A percentile compares a stretch with the other conserved stretches of the same genome.
Conservation (phyloP, 64 coral and sea anemone genomes). For the Exaiptasia diaphana region DNA sequence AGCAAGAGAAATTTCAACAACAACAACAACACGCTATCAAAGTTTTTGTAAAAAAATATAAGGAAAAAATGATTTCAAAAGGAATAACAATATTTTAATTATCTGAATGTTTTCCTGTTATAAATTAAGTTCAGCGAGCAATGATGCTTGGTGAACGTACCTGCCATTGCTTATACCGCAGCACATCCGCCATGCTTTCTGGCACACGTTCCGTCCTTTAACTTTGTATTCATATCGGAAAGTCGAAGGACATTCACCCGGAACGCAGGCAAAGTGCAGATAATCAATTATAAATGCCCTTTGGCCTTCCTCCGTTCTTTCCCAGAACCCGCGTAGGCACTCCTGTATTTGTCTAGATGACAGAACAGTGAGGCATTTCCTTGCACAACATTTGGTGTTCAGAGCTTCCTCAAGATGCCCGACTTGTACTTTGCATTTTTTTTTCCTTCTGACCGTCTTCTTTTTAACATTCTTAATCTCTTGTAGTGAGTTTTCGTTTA, state of each 20-base stretch:
- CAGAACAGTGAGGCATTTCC: neutral
- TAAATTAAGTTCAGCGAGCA: too few species aligned
- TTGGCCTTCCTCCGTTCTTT: neutral
- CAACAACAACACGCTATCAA: too few species aligned
- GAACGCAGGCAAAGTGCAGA: neutral
- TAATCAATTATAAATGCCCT: neutral
- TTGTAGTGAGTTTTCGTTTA: too few species aligned
- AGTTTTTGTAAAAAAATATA: too few species aligned
- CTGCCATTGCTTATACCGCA: constrained; percentile 5
- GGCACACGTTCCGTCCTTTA: neutral
- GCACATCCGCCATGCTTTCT: neutral
- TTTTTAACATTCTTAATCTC: too few species aligned
- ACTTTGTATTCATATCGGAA: neutral
- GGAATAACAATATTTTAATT: too few species aligned
- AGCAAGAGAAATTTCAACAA: too few species aligned
- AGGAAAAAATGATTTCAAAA: too few species aligned
- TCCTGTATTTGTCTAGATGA: neutral
- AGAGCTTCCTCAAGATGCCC: neutral
- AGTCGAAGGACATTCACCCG: neutral
- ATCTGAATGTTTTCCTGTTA: too few species aligned
- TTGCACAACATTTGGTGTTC: neutral
- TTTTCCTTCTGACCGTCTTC: neutral
- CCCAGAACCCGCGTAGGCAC: neutral
- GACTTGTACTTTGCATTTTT: neutral
- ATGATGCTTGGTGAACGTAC: too few species aligned